phyloP scores from a whole-genome alignment of 1,140 invertebrate genomes.

The Antheraea mylitta region DNA sequence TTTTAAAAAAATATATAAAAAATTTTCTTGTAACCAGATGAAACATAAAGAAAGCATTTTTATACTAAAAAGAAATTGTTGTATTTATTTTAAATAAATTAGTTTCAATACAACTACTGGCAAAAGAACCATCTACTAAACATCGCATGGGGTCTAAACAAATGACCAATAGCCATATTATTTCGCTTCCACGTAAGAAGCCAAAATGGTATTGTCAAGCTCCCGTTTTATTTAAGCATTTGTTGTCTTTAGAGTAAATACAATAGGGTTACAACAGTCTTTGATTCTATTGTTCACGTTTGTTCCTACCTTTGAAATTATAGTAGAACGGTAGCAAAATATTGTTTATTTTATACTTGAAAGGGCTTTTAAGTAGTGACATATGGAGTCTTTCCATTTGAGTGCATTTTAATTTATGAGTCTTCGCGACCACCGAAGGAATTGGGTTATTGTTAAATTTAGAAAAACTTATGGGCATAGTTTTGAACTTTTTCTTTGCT shows the following conservation, averaged over 20 bases:
- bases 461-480: slow-evolving; percentile 28
- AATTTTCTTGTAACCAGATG: background rate
- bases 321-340: slow-evolving; percentile 68
- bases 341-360: slow-evolving; percentile 70
- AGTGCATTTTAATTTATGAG: slow-evolving; percentile 62
- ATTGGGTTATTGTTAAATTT: slow-evolving; percentile 67
- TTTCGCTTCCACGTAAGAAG: slow-evolving; percentile 52
- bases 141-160: slow-evolving; percentile 46
- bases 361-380: slow-evolving; percentile 63
- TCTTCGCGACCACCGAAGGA: slow-evolving; percentile 49
- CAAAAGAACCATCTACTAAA: slow-evolving; percentile 31
- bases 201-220: slow-evolving; percentile 49
- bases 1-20: no score
- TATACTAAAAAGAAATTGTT: background rate
- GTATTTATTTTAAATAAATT: background rate
- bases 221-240: slow-evolving; percentile 54
- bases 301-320: slow-evolving; percentile 50
- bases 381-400: slow-evolving; percentile 54
- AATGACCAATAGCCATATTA: slow-evolving; percentile 54
- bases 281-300: slow-evolving; percentile 52
- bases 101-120: background rate
- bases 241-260: slow-evolving; percentile 57
- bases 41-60: background rate
- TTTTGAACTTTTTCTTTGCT: slow-evolving; percentile 9
- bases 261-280: slow-evolving; percentile 65